Base-by-base conservation (phyloP, 2,797 vertebrate species). In the Pseudochromis fuscus region DNA sequence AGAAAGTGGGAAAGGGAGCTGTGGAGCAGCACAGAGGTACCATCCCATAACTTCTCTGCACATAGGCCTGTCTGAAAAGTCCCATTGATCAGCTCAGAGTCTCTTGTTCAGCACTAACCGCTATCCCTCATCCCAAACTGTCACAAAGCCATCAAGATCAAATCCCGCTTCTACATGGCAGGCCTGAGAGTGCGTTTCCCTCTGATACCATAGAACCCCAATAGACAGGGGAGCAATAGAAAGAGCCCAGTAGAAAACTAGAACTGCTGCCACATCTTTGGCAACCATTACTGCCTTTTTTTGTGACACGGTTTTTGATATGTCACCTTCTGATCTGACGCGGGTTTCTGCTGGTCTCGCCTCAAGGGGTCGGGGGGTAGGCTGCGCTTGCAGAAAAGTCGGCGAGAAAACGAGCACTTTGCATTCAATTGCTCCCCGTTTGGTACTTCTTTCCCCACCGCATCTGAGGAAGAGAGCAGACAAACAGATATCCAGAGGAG, bases 261-360 rank as follows among this genome's bases (percentile, higher is more conserved):
- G 81, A 89, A 85, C 88, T 87, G 83, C 89, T 85, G 88, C 90
- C 84, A 90, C 89, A 68, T 90, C 91, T 90, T 88, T 87, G 81
- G 86, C 89, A 91, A 74, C 89, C 91, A 89, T 91, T 92, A 90
- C 87, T 88, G 90, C 84, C 82, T 90, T 79, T 87, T 90, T 87
- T 92, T 93, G 93, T 92, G 94, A 94, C 95, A 95, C 91, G 92
- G 92, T 95, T 95, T 96, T 96, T 96, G 95, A 96, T 95, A 96
- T 96, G 95, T 95, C 95, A 95, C 95, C 95, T 95, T 96, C 93
- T 97, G 95, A 97, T 97, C 95, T 96, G 95, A 95, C 92, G 94
- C 95, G 88, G 94, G 95, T 94, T 95, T 95, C 93, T 93, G 94
- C 95, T 94, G 95, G 94, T 95, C 95, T 90, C 90, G 94, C 95